Base-by-base conservation (phyloP, 2,888 invertebrate species). In the Chymomyza procnemis region DNA sequence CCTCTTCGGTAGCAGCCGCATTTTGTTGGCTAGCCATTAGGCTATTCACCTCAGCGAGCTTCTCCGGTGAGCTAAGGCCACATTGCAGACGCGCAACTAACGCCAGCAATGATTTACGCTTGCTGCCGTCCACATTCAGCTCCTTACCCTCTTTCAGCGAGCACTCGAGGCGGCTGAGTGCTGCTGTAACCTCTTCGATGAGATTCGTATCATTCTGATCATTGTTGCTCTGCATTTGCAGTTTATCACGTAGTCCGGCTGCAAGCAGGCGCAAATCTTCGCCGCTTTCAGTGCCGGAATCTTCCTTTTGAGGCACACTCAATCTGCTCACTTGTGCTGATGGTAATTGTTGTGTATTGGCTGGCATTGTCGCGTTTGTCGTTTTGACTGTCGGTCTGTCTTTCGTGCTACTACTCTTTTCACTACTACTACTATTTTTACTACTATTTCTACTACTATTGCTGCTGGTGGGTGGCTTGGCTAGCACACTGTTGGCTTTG, bases 181-280 rank as follows among this genome's bases (percentile, higher is more conserved):
- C 96, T 77, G 94, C 93, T 66, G 96, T 94, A 67, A 96, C 95
- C 89, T 97, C 97, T 26, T 93, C 93, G 54, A 95, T 92, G 8
- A 95, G 93, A 81, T 93, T 92, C 48, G 94, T 93, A 71, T 94
- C 94, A 76, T 88, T 88, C 64, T 88, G 87, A 62, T 72, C 73
- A 48, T 75, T 76, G 46, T 75, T 76, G 34, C 73, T 84, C 87
- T 93, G 93, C 74, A 92, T 90, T 84, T 93, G 93, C 76, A 93
- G 89, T 60, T 93, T 92, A 76, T 92, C 90, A 57, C 91, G 89
- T 48, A 93, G 83, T 26, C 92, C 92, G 48, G 92, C 92, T 3
- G 91, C 92, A 74, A 93, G 90, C 56, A 92, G 89, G 4, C 93
- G 92, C 76, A 94, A 91, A 90, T 95, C 95, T 89, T 95, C 95